Evolutionary conservation across 2,797 vertebrate genomes (phyloP).

Genomic region (Lepus oiostolus): DNA sequence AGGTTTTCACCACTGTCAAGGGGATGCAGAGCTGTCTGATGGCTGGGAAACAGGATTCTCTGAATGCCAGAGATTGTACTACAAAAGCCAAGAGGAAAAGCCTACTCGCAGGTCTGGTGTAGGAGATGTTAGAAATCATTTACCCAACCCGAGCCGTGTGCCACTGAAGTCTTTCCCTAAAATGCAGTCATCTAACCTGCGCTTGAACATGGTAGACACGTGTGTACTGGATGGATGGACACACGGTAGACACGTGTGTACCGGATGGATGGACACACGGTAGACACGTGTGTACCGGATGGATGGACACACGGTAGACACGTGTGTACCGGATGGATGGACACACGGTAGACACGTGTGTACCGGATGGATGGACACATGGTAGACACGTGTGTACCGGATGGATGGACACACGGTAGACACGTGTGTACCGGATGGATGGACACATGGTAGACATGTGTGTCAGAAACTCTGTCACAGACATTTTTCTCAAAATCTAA

Average conservation of each 20-base stretch:
- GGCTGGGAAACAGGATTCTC: slow-evolving; percentile 18
- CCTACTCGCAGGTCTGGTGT: not conserved
- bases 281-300: too few relatives aligned
- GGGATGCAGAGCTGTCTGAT: not conserved
- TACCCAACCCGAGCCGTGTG: not conserved
- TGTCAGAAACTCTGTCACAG: not conserved
- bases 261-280: not conserved
- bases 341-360: too few relatives aligned
- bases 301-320: not conserved
- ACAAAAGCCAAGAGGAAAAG: slow-evolving; percentile 7
- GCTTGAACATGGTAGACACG: slow-evolving; percentile 36
- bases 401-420: too few relatives aligned
- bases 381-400: too few relatives aligned
- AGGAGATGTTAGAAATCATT: slow-evolving; percentile 20
- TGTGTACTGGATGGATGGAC: too few relatives aligned
- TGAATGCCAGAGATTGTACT: not conserved
- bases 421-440: too few relatives aligned
- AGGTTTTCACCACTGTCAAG: too few relatives aligned
- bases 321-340: not conserved
- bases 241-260: too few relatives aligned
- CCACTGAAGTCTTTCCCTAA: not conserved
- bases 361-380: not conserved
- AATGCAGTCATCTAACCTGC: not conserved
- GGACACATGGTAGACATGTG: not conserved
- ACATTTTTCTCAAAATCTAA: slow-evolving; percentile 45